Evolutionary conservation across 2,888 invertebrate species (phyloP), one percentile per base, ranked within the genome.

Genomic region (Bibio marci): DNA sequence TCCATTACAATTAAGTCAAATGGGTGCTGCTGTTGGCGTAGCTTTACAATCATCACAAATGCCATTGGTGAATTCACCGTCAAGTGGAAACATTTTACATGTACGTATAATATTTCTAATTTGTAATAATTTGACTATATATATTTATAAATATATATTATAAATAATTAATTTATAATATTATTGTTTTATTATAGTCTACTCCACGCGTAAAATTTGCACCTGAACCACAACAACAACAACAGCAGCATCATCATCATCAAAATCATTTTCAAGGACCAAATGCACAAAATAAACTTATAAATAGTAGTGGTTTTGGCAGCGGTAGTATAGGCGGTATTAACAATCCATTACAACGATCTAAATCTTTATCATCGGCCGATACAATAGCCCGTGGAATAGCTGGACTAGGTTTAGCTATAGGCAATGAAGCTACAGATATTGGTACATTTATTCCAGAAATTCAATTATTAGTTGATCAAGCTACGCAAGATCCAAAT

Each of bases 401-500:
- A 58, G 76, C 76, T 26, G 69, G 76, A n/a, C 60, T 76, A 47
- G 73, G 73, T 1, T 52, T 71, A 32, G 64, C 67, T 4, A 58
- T 75, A 26, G 77, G 77, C 25, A 75, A 77, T 2, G 80, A 80
- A 45, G 73, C 77, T 3, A 76, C 80, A 0, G 81, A 83, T 51
- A 67, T 86, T 44, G 82, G 79, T 12, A 73, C 70, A 52, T 85
- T 86, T 56, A 69, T 79, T 22, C 63, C 71, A 0, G 79, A 80
- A 47, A 73, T 83, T 46, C 80, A 81, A 58, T 68, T 72, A 40
- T 70, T 78, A 47, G 69, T 86, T 42, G 75, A 80, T 49, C 73
- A 76, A 52, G 83, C 86, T 26, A 64, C 80, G 39, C 78, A 82
- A 71, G 85, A 86, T 62, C 86, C 87, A 3, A 85, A 85, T 61